A percentile compares a stretch with the other conserved stretches of the same genome.
These are phyloP conservation scores for Notodonta ziczac DNA, from an alignment of 2,888 invertebrate species.

Conservation along the genomic window DNA sequence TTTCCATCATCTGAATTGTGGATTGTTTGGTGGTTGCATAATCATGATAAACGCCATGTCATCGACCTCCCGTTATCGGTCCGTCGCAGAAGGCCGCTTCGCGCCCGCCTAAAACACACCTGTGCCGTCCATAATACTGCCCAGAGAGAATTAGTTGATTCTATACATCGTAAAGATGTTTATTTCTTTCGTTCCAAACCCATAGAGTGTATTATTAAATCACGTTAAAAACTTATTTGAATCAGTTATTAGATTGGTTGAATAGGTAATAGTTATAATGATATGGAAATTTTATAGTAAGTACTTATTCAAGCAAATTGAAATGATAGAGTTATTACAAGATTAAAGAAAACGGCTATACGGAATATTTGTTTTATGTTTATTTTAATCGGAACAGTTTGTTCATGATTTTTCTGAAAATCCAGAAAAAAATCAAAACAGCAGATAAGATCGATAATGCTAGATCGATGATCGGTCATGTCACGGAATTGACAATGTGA, in stretches of 20 bases:
- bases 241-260: no score
- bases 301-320: neutral
- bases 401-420: neutral
- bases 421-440: neutral
- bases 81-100: slow-evolving; percentile 15
- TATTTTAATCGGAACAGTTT: neutral
- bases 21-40: slow-evolving; percentile 27
- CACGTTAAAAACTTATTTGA: no score
- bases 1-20: slow-evolving; percentile 26
- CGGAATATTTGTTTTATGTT: neutral
- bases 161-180: neutral
- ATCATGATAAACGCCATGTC: slow-evolving; percentile 24
- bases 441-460: slow-evolving; percentile 1
- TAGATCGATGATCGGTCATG: slow-evolving; percentile 6
- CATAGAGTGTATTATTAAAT: no score
- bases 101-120: slow-evolving; percentile 23
- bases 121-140: slow-evolving; percentile 19
- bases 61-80: slow-evolving; percentile 26
- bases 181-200: neutral
- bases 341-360: no score
- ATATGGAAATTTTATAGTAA: no score
- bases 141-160: slow-evolving; percentile 8
- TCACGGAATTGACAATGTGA: neutral
- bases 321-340: neutral
- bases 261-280: no score